Conservation (phyloP, 2,888 invertebrate species). For the Melinaea marsaeus region DNA sequence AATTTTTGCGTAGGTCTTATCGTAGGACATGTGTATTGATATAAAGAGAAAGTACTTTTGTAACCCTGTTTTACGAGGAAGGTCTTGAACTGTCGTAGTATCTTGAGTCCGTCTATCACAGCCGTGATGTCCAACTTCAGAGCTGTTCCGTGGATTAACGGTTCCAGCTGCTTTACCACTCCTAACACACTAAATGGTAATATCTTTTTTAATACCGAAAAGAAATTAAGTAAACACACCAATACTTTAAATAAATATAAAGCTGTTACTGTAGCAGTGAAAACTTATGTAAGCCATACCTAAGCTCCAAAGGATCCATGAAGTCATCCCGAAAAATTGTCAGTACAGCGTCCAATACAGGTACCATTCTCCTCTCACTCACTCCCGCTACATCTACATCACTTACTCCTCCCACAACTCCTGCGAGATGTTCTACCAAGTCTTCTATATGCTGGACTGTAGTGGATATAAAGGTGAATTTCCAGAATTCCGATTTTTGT, state of each 20-base stretch:
- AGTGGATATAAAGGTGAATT: conserved; percentile 66
- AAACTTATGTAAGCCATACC: conserved; percentile 44
- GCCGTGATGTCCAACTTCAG: conserved; percentile 60
- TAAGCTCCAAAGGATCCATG: conserved; percentile 61
- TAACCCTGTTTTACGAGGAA: conserved; percentile 63
- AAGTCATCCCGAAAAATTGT: conserved; percentile 67
- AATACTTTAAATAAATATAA: no score
- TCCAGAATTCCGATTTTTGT: conserved; percentile 68
- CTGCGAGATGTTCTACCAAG: conserved; percentile 57
- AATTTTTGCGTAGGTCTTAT: no score
- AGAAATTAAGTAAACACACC: no score
- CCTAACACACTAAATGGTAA: conserved; percentile 59
- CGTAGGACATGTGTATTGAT: no score
- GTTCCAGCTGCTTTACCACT: conserved; percentile 61
- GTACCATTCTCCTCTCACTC: conserved; percentile 49
- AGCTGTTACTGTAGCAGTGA: no score
- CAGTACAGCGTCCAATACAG: conserved; percentile 63
- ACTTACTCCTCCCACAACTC: conserved; percentile 67
- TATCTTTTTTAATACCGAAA: no score
- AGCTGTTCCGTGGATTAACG: conserved; percentile 53
- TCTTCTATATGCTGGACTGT: conserved; percentile 58
- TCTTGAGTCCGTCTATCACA: conserved; percentile 55
- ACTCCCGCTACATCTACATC: conserved; percentile 56
- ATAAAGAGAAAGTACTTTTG: conserved; percentile 66
- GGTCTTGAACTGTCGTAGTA: conserved; percentile 66